A percentile compares a stretch with the other conserved stretches of the same genome.
Conservation (phyloP, 2,888 invertebrate genomes). For the Phlogophora meticulosa region DNA sequence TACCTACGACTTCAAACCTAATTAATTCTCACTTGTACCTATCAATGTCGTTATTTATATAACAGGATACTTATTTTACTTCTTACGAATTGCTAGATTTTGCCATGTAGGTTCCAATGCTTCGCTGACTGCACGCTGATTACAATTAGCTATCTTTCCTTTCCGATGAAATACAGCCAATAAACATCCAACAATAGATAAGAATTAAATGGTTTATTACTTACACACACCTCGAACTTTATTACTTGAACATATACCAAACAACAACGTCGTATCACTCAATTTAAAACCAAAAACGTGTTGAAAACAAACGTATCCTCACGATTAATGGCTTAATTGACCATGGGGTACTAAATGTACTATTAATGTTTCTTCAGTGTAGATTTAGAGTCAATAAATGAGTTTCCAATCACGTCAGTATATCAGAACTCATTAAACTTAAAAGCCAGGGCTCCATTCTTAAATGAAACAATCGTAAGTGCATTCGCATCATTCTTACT, state of each 20-base stretch:
- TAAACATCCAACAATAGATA: conserved; percentile 34
- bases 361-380: conserved; percentile 53
- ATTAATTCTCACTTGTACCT: no score
- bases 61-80: no score
- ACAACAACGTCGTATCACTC: conserved; percentile 34
- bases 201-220: conserved; percentile 20
- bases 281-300: conserved; percentile 50
- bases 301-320: conserved; percentile 45
- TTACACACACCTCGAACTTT: conserved; percentile 21
- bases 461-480: conserved; percentile 87
- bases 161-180: conserved; percentile 11
- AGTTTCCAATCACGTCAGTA: conserved; percentile 75
- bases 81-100: no score
- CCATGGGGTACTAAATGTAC: conserved; percentile 52
- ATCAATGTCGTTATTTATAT: no score
- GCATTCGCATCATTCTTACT: conserved; percentile 84
- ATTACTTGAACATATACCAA: conserved; percentile 8
- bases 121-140: background rate
- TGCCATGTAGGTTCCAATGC: no score
- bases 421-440: conserved; percentile 82
- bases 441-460: conserved; percentile 78
- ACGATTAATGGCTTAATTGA: conserved; percentile 57
- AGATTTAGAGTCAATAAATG: conserved; percentile 66
- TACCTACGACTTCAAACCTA: no score
- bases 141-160: conserved; percentile 7